Conservation (phyloP, 2,113 vertebrate species). For the Bubo blakistoni region DNA sequence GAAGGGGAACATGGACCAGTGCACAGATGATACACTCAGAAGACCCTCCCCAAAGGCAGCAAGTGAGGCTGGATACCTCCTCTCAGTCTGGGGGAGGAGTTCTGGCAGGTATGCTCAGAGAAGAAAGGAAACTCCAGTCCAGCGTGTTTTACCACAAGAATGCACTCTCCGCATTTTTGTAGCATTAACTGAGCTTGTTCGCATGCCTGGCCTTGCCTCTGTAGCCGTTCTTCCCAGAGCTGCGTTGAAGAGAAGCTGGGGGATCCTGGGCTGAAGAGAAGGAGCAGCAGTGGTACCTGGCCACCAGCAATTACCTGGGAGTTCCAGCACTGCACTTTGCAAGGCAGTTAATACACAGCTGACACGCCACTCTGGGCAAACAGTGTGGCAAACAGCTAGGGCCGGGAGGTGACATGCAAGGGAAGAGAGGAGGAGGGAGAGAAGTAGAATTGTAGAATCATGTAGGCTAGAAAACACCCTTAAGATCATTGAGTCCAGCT, state of each 20-base stretch:
- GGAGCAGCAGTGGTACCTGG: not conserved
- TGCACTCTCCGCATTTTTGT: not conserved
- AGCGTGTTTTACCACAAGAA: not conserved
- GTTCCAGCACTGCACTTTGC: not conserved
- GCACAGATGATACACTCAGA: not conserved
- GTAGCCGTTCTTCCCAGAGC: not conserved
- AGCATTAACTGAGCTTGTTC: not conserved
- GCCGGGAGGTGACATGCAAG: not conserved
- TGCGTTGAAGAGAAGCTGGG: not conserved
- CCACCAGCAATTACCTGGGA: not conserved
- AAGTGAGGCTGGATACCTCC: not conserved
- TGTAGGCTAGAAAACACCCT: not conserved
- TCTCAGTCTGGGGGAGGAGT: not conserved
- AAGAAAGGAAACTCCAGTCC: not conserved
- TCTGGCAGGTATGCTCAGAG: not conserved
- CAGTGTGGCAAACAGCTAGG: not conserved
- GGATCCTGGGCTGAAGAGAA: not conserved
- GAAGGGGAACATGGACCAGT: not conserved
- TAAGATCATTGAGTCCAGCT: not conserved
- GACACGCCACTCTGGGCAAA: accelerated
- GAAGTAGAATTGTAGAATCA: not conserved
- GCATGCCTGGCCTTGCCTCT: not conserved
- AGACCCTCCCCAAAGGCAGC: not conserved
- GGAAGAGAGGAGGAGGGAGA: not conserved
- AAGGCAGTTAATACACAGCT: not conserved